Evolutionary conservation across 1,140 invertebrate genomes (phyloP).

Genomic region (Pogonus chalceus): DNA sequence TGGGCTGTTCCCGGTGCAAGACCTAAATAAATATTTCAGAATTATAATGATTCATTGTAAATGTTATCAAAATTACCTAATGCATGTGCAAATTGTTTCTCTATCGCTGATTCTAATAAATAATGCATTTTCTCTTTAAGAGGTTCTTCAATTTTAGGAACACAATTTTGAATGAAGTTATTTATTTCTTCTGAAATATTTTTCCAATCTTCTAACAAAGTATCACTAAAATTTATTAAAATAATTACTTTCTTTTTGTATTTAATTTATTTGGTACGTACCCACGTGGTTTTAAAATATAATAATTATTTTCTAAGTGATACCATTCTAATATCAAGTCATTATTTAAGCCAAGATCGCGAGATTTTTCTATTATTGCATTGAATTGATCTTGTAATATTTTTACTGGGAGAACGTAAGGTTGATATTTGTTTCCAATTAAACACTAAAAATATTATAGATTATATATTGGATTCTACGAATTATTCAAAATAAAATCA

Average conservation of each 20-base stretch:
- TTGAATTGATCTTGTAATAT: slow-evolving; percentile 31
- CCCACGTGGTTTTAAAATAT: slow-evolving; percentile 24
- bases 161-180: slow-evolving; percentile 18
- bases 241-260: slow-evolving; percentile 8
- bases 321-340: slow-evolving; percentile 32
- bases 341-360: slow-evolving; percentile 21
- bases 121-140: slow-evolving; percentile 22
- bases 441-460: slow-evolving; percentile 28
- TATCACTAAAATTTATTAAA: slow-evolving; percentile 6
- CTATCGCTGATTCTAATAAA: slow-evolving; percentile 29
- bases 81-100: slow-evolving; percentile 34
- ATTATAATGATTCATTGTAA: no score
- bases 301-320: slow-evolving; percentile 20
- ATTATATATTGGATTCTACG: no score
- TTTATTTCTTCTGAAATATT: slow-evolving; percentile 20
- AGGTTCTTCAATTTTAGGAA: slow-evolving; percentile 17
- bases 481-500: no score
- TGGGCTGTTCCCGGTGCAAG: slow-evolving; percentile 31
- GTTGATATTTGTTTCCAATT: slow-evolving; percentile 37
- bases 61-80: slow-evolving; percentile 31
- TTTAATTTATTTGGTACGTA: slow-evolving; percentile 14
- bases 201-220: slow-evolving; percentile 21
- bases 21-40: slow-evolving; percentile 25
- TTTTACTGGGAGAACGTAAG: slow-evolving; percentile 31
- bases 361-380: slow-evolving; percentile 25